Conservation (phyloP, 2,113 vertebrate species). For the Laticauda colubrina region DNA sequence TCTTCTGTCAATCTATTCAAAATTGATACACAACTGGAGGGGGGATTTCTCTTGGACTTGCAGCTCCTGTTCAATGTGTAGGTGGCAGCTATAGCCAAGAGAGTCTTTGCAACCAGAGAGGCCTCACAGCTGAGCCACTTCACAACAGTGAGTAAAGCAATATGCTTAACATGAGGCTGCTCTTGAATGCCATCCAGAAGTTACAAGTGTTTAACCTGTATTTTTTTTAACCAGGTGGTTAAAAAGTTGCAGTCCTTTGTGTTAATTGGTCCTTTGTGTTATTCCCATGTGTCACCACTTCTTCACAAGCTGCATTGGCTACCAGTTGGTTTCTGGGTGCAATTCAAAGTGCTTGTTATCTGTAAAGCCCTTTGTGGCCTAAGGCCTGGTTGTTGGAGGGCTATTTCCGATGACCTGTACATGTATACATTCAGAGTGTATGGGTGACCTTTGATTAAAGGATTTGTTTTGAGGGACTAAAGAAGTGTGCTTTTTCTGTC, state of each 20-base stretch:
- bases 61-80: neutral
- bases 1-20: neutral
- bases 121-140: neutral
- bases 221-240: neutral
- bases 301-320: neutral
- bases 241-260: neutral
- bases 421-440: neutral
- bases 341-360: neutral
- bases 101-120: neutral
- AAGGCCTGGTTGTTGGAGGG: neutral
- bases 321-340: neutral
- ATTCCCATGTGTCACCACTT: neutral
- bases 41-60: neutral
- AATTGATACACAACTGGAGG: neutral
- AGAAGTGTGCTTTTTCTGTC: neutral
- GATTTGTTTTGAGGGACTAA: neutral
- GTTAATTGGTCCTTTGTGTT: neutral
- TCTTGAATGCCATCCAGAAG: neutral
- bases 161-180: neutral
- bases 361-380: neutral
- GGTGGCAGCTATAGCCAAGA: neutral
- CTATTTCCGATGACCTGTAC: neutral
- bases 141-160: neutral
- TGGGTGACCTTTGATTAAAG: neutral
- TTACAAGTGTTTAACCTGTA: neutral